Evolutionary conservation across 2,113 vertebrate species (phyloP), one percentile per base, ranked within the genome.

Genomic region (Anhinga anhinga): DNA sequence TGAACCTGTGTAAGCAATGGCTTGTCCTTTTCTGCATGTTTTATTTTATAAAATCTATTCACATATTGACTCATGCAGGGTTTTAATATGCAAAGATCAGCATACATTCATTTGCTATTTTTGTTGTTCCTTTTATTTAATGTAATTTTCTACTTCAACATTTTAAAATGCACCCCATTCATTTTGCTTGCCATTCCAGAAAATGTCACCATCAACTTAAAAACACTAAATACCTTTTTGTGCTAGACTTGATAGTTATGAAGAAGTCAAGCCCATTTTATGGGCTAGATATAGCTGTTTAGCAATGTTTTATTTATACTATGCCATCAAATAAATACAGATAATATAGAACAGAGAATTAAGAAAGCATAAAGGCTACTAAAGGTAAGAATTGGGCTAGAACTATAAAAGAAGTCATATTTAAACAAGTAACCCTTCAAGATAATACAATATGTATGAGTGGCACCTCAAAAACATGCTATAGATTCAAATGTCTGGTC

Each of bases 221-320:
- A 96, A 95, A 79, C 82, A 69, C 63, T 32, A 58, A 83, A 76
- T 53, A 50, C 36, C 12, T 92, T 95, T 96, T 79, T 78, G 20
- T 86, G 27, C 42, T 69, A 83, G 23, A 72, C 85, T 87, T 95
- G 25, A 49, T 69, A 88, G 67, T 79, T 94, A 93, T 5, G 14
- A 77, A 90, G 88, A 88, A 20, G 59, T 92, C 67, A 89, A 77
- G 72, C 20, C 52, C 44, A 26, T 89, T 97, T 95, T 92, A 65
- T 45, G 11, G 58, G 71, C 65, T 66, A 52, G 52, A 52, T 34
- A 65, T 14, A 81, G 58, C 40, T 92, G 21, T 79, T 81, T n/a
- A 80, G 40, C 71, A 40, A 90, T 78, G 34, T 86, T 93, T 95
- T 94, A 78, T 93, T 95, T 92, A 77, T 87, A 86, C 34, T 66